Percentiles rank a stretch among this genome's conserved stretches.
phyloP scores from a whole-genome alignment of 1,140 invertebrate species.

The Proales similis region DNA sequence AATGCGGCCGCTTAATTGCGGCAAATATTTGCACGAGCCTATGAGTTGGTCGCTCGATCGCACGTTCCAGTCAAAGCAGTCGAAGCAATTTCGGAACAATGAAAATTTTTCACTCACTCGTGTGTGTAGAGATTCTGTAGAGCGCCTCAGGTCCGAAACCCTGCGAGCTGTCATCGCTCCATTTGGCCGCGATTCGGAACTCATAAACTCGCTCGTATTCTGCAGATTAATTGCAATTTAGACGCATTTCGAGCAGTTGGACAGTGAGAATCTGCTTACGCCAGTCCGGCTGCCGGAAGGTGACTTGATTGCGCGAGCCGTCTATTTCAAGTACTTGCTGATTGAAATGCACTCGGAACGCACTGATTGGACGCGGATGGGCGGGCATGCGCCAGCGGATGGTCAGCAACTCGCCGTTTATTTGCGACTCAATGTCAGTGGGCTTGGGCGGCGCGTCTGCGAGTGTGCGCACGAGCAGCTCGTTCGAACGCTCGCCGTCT shows the following conservation, averaged over 20 bases:
- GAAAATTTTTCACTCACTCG: constrained; percentile 7
- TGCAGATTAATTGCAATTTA: background rate
- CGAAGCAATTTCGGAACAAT: no score
- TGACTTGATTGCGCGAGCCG: constrained; percentile 2
- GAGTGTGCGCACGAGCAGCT: constrained; percentile 11
- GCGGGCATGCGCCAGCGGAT: constrained; percentile 15
- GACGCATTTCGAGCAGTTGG: background rate
- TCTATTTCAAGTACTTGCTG: constrained; percentile 6
- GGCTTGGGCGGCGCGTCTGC: constrained; percentile 19
- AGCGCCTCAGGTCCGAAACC: constrained; percentile 2
- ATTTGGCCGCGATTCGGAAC: constrained; percentile 25
- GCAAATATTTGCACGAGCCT: no score
- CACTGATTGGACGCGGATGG: background rate
- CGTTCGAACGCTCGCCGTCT: constrained; percentile 19
- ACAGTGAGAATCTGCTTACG: background rate
- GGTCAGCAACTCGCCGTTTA: constrained; percentile 5
- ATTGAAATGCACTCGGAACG: constrained; percentile 14
- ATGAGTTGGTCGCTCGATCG: no score
- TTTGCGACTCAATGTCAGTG: constrained; percentile 12
- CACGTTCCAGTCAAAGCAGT: no score
- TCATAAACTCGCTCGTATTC: constrained; percentile 35
- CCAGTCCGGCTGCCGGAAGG: constrained; percentile 6
- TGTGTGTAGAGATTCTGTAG: constrained; percentile 28
- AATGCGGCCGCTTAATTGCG: no score
- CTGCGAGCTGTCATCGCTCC: background rate